These are phyloP conservation scores for Myotis pilosus DNA, from an alignment of 2,797 vertebrate species.

Conservation along the genomic window DNA sequence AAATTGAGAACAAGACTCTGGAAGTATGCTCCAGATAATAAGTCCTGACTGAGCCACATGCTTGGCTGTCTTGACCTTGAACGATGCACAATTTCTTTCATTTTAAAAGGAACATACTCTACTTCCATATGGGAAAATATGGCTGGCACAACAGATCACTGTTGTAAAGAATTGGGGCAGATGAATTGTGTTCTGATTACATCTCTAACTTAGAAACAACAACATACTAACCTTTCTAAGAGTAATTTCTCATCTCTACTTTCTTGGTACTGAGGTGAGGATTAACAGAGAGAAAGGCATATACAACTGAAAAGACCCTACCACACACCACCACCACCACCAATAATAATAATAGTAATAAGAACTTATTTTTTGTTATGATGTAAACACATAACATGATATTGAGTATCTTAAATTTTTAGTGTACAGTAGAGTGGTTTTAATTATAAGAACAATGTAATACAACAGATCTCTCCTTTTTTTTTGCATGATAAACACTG, in stretches of 20 bases:
- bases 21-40: neutral
- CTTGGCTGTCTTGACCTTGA: neutral
- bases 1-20: neutral
- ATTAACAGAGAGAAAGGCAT: neutral
- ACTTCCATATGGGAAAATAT: neutral
- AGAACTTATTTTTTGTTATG: neutral
- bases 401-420: neutral
- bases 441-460: neutral
- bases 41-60: neutral
- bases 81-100: neutral
- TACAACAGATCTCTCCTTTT: neutral
- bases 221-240: neutral
- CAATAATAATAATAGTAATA: neutral
- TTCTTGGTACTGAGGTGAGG: neutral
- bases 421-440: neutral
- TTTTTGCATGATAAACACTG: neutral
- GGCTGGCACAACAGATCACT: neutral
- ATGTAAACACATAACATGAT: neutral
- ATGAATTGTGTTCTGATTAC: neutral
- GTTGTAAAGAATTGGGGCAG: neutral
- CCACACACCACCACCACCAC: neutral
- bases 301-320: neutral
- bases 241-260: neutral
- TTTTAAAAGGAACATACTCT: neutral
- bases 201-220: neutral